Evolutionary conservation across 2,888 invertebrate species (phyloP).

Genomic region (Ferdinandea cuprea): DNA sequence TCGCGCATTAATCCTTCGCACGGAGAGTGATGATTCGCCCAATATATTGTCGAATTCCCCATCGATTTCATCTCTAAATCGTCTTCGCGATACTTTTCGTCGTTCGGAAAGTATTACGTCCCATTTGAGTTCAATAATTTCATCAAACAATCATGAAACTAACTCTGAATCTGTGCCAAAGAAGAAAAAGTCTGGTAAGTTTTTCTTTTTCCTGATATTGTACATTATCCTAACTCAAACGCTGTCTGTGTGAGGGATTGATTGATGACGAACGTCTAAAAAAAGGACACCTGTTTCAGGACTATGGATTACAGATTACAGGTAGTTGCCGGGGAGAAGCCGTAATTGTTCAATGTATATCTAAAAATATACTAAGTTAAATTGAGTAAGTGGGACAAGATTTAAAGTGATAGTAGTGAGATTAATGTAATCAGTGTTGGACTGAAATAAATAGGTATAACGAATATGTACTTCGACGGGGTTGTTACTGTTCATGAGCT

Average conservation of each 20-base stretch:
- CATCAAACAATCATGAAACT: conserved; percentile 63
- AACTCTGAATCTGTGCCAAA: conserved; percentile 70
- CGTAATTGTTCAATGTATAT: background rate
- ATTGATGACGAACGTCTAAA: background rate
- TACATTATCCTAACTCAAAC: background rate
- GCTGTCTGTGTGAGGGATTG: background rate
- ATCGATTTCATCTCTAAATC: conserved; percentile 84
- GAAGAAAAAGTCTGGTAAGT: conserved; percentile 79
- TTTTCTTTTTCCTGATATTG: background rate
- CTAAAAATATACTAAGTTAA: no score
- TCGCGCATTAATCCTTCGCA: conserved; percentile 80
- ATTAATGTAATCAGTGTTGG: no score
- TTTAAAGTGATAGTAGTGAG: no score
- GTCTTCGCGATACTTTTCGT: conserved; percentile 81
- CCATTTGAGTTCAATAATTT: conserved; percentile 79
- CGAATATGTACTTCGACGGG: no score
- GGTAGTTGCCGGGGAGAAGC: background rate
- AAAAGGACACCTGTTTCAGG: conserved; percentile 30
- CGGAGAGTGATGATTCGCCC: conserved; percentile 80
- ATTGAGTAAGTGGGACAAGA: no score
- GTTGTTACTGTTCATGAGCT: no score
- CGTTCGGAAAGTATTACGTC: conserved; percentile 81
- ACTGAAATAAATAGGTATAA: no score
- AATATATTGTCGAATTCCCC: conserved; percentile 83
- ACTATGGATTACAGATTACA: no score